Evolutionary conservation across 1,140 invertebrate species (phyloP).

Genomic region (Sycophaga agraensis): DNA sequence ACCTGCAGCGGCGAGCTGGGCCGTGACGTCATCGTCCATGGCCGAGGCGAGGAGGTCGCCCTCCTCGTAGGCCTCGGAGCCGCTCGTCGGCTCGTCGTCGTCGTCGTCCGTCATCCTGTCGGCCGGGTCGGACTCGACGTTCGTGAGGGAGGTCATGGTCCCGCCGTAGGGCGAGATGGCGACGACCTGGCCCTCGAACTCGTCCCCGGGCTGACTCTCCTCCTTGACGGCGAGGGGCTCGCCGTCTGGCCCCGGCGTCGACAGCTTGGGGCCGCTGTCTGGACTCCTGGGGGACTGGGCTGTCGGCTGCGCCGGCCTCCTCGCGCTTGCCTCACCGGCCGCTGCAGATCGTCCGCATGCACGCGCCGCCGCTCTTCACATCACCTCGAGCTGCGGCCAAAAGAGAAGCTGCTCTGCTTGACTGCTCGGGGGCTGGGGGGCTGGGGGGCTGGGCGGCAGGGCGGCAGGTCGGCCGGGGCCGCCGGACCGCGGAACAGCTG

Average conservation of each 20-base stretch:
- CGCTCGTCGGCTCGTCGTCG: constrained; percentile 76
- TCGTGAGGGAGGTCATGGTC: constrained; percentile 47
- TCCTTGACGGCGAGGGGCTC: constrained; percentile 23
- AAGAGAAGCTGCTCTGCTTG: too few relatives aligned
- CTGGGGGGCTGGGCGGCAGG: too few relatives aligned
- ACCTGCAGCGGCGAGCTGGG: constrained; percentile 93
- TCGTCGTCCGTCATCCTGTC: constrained; percentile 74
- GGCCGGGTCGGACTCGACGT: constrained; percentile 55
- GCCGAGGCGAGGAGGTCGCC: constrained; percentile 75
- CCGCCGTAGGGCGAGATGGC: constrained; percentile 16
- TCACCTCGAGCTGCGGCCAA: constrained; percentile 17
- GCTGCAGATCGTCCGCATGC: too few relatives aligned
- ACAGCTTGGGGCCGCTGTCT: constrained; percentile 24
- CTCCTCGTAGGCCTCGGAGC: constrained; percentile 72
- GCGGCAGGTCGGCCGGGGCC: too few relatives aligned
- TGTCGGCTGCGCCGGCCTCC: too few relatives aligned
- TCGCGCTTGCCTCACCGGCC: too few relatives aligned
- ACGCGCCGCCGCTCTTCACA: constrained; percentile 12
- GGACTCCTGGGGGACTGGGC: too few relatives aligned
- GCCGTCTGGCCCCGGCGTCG: constrained; percentile 10
- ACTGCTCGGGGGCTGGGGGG: too few relatives aligned
- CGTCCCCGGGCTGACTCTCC: constrained; percentile 12
- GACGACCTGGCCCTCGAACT: constrained; percentile 1
- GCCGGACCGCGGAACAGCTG: too few relatives aligned
- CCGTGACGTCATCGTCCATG: constrained; percentile 91